A percentile compares a stretch with the other conserved stretches of the same genome.
Evolutionary conservation across 2,888 invertebrate genomes (phyloP).

Genomic region (Linyphia triangularis): DNA sequence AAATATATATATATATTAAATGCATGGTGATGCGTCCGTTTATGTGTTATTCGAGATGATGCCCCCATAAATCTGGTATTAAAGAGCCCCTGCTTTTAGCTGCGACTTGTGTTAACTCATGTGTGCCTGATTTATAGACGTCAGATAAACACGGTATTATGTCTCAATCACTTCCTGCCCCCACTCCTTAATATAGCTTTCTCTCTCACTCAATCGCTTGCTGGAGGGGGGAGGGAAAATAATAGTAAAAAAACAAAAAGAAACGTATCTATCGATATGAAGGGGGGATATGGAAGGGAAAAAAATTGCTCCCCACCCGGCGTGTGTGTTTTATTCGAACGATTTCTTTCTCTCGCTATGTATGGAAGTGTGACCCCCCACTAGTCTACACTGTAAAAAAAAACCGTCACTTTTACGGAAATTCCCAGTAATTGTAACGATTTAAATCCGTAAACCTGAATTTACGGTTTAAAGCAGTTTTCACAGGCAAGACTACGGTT

Average conservation of each 20-base stretch:
- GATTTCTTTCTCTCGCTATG: constrained; percentile 36
- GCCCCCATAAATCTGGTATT: constrained; percentile 73
- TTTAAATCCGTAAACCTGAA: no score
- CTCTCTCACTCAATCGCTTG: constrained; percentile 4
- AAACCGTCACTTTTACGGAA: no score
- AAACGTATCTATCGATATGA: constrained; percentile 32
- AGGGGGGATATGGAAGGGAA: constrained; percentile 57
- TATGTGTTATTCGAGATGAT: constrained; percentile 73
- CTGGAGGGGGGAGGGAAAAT: constrained; percentile 20
- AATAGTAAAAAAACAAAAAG: constrained; percentile 21
- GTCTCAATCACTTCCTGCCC: constrained; percentile 71
- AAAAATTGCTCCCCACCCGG: constrained; percentile 53
- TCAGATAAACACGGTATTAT: constrained; percentile 75
- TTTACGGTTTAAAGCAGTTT: no score
- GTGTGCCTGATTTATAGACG: constrained; percentile 74
- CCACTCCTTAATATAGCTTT: constrained; percentile 52
- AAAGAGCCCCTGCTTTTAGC: constrained; percentile 74
- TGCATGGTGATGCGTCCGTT: constrained; percentile 47
- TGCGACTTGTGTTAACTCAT: constrained; percentile 72
- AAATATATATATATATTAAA: not conserved
- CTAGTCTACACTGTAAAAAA: not conserved
- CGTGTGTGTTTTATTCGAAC: constrained; percentile 64
- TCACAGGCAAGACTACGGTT: no score
- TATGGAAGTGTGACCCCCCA: constrained; percentile 43
- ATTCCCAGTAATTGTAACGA: no score